Percentiles rank a stretch among this genome's conserved stretches.
These are phyloP conservation scores for Chelonia mydas DNA, from an alignment of 2,797 vertebrate genomes.

Conservation along the genomic window DNA sequence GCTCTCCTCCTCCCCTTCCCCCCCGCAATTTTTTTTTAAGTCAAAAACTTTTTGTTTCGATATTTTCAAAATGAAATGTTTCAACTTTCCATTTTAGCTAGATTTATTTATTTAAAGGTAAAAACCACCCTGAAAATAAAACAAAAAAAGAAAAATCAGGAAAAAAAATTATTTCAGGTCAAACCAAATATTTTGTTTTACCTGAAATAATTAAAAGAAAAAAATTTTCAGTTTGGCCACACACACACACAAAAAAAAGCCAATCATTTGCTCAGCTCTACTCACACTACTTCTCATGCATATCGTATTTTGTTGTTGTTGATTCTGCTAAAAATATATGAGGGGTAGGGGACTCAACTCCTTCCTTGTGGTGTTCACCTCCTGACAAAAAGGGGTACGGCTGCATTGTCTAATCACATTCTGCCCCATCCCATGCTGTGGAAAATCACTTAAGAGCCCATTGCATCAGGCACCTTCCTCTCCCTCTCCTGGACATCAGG, in stretches of 20 bases:
- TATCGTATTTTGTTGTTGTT: not conserved
- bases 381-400: not conserved
- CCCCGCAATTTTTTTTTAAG: too few species aligned
- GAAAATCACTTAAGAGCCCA: not conserved
- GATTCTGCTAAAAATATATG: not conserved
- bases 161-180: not conserved
- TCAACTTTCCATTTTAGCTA: not conserved
- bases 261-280: not conserved
- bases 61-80: not conserved
- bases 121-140: not conserved
- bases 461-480: not conserved
- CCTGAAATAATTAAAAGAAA: not conserved
- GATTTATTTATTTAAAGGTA: not conserved
- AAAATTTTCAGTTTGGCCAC: not conserved
- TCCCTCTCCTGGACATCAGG: not conserved
- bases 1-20: too few species aligned
- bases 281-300: not conserved
- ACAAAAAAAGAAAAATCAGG: not conserved
- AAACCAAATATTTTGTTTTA: not conserved
- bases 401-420: not conserved
- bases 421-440: not conserved
- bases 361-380: accelerated
- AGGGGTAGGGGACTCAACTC: not conserved
- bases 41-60: not conserved
- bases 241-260: too few species aligned